phyloP scores from a whole-genome alignment of 2,888 invertebrate species.

The Leptinotarsa juncta region DNA sequence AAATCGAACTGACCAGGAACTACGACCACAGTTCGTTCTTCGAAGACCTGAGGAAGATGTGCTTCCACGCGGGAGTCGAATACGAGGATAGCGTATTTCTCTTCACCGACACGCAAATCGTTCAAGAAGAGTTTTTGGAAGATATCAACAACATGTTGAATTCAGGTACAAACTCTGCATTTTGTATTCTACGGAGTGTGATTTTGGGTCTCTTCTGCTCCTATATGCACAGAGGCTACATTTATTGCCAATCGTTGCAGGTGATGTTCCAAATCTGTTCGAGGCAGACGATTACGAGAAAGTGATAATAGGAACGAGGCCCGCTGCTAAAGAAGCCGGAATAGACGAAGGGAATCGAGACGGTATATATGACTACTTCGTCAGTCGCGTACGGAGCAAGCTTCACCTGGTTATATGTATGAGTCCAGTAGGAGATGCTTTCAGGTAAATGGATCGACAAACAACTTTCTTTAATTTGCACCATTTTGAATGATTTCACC shows the following conservation, averaged over 20 bases:
- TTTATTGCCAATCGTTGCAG: slow-evolving; percentile 60
- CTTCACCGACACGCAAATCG: slow-evolving; percentile 91
- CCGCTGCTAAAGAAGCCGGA: slow-evolving; percentile 77
- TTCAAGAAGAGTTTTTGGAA: slow-evolving; percentile 90
- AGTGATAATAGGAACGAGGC: slow-evolving; percentile 80
- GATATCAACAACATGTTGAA: slow-evolving; percentile 93
- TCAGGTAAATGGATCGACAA: slow-evolving; percentile 69
- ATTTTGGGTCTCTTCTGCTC: background rate
- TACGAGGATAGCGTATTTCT: slow-evolving; percentile 85
- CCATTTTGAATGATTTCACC: background rate
- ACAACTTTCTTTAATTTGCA: background rate
- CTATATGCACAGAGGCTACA: slow-evolving; percentile 26
- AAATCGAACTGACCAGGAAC: slow-evolving; percentile 86
- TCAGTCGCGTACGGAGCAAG: slow-evolving; percentile 84
- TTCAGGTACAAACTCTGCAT: slow-evolving; percentile 71
- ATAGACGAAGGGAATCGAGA: slow-evolving; percentile 78
- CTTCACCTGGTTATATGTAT: slow-evolving; percentile 89
- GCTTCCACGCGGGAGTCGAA: slow-evolving; percentile 80
- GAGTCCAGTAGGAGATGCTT: slow-evolving; percentile 91
- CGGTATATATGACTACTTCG: slow-evolving; percentile 86
- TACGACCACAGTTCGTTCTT: slow-evolving; percentile 88
- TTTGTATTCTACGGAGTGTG: no score
- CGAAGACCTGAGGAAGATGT: slow-evolving; percentile 85
- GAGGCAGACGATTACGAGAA: slow-evolving; percentile 88
- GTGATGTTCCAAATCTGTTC: slow-evolving; percentile 92